These are phyloP conservation scores for Anodontia alba DNA, from an alignment of 2,888 invertebrate species.

Conservation along the genomic window DNA sequence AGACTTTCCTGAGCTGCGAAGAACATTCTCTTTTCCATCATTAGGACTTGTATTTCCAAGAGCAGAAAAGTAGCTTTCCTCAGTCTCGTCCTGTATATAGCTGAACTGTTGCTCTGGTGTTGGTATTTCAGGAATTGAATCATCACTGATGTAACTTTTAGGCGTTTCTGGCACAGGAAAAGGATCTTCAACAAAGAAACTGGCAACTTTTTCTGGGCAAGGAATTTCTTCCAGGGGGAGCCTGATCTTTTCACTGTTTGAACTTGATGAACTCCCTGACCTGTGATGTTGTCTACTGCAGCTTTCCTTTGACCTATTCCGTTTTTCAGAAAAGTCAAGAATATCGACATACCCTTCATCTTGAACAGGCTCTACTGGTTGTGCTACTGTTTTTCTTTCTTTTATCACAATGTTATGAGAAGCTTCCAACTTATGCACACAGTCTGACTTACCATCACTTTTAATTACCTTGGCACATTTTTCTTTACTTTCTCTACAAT, in stretches of 20 bases:
- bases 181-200: slow-evolving; percentile 51
- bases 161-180: slow-evolving; percentile 34
- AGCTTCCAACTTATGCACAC: background rate
- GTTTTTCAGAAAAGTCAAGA: slow-evolving; percentile 50
- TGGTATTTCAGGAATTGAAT: slow-evolving; percentile 16
- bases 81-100: slow-evolving; percentile 17
- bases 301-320: slow-evolving; percentile 32
- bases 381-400: slow-evolving; percentile 15
- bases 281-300: slow-evolving; percentile 35
- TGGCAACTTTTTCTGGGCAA: slow-evolving; percentile 43
- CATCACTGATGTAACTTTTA: slow-evolving; percentile 36
- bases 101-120: slow-evolving; percentile 5
- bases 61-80: background rate
- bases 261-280: slow-evolving; percentile 52
- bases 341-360: slow-evolving; percentile 66
- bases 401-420: slow-evolving; percentile 7
- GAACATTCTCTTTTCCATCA: slow-evolving; percentile 5
- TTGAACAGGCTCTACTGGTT: slow-evolving; percentile 33
- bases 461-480: background rate
- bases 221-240: slow-evolving; percentile 36
- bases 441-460: background rate
- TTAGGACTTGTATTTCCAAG: background rate
- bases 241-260: slow-evolving; percentile 49
- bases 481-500: background rate
- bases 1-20: background rate